These are phyloP conservation scores for Zelostemma sp. DNA, from an alignment of 1,140 invertebrate genomes.

Conservation along the genomic window DNA sequence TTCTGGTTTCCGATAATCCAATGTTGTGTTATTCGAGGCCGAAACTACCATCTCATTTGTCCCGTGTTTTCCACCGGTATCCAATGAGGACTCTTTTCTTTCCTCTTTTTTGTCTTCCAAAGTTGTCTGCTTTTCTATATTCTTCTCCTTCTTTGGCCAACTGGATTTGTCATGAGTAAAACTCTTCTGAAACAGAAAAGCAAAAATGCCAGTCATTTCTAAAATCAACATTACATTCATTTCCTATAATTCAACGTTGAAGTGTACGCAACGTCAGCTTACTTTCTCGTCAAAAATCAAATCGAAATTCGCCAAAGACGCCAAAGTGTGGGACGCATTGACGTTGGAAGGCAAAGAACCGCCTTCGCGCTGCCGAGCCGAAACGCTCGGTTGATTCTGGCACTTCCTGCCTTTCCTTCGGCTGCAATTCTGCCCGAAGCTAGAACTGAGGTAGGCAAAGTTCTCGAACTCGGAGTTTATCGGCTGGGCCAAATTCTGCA, in stretches of 20 bases:
- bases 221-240: slow-evolving; percentile 6
- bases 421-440: slow-evolving; percentile 63
- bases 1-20: slow-evolving; percentile 65
- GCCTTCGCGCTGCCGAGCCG: slow-evolving; percentile 76
- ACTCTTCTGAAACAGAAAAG: slow-evolving; percentile 53
- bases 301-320: slow-evolving; percentile 64
- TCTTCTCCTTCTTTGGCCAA: slow-evolving; percentile 66
- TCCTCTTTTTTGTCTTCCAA: slow-evolving; percentile 65
- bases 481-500: slow-evolving; percentile 72
- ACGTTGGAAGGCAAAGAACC: slow-evolving; percentile 76
- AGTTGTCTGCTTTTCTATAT: slow-evolving; percentile 64
- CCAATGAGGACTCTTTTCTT: slow-evolving; percentile 51
- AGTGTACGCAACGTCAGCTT: too few species aligned
- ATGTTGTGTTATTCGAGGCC: slow-evolving; percentile 61
- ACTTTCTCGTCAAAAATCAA: slow-evolving; percentile 67
- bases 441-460: slow-evolving; percentile 60
- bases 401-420: slow-evolving; percentile 62
- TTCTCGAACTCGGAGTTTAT: slow-evolving; percentile 65
- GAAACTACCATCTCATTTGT: slow-evolving; percentile 66
- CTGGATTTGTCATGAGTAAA: slow-evolving; percentile 61
- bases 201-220: background rate
- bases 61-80: slow-evolving; percentile 58
- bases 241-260: too few species aligned
- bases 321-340: slow-evolving; percentile 69
- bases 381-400: slow-evolving; percentile 66